A percentile compares a stretch with the other conserved stretches of the same genome.
Evolutionary conservation across 2,888 invertebrate genomes (phyloP).

Genomic region (Mesodorylaimus sp.): DNA sequence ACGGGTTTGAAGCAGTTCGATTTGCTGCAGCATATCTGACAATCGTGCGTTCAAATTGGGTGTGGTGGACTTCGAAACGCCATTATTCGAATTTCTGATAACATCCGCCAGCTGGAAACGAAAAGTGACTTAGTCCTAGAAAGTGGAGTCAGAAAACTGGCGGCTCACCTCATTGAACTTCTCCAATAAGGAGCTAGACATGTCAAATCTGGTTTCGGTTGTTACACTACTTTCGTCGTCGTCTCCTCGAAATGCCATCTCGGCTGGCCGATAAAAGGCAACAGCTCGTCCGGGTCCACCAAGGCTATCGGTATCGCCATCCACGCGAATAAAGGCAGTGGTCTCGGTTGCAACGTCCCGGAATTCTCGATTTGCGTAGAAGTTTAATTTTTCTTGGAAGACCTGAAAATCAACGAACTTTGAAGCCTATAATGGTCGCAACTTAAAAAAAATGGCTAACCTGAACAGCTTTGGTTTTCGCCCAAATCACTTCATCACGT

Average conservation of each 20-base stretch:
- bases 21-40: conserved; percentile 1
- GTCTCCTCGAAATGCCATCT: not conserved
- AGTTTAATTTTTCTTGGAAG: not conserved
- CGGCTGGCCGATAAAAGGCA: conserved; percentile 2
- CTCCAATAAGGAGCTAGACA: too few species aligned
- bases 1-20: not conserved
- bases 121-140: too few species aligned
- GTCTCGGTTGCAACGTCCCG: not conserved
- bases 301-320: not conserved
- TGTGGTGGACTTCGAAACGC: too few species aligned
- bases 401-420: not conserved
- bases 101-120: too few species aligned
- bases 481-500: conserved; percentile 62
- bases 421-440: too few species aligned
- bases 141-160: too few species aligned
- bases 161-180: too few species aligned
- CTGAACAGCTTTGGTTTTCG: conserved; percentile 51
- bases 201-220: conserved; percentile 1
- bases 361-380: not conserved
- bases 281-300: not conserved
- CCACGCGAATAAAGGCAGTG: too few species aligned
- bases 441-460: conserved; percentile 22
- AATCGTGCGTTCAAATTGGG: conserved; percentile 2
- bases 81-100: too few species aligned
- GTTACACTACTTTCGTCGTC: conserved; percentile 1